phyloP scores from a whole-genome alignment of 2,797 vertebrate species.

The Thaleichthys pacificus region DNA sequence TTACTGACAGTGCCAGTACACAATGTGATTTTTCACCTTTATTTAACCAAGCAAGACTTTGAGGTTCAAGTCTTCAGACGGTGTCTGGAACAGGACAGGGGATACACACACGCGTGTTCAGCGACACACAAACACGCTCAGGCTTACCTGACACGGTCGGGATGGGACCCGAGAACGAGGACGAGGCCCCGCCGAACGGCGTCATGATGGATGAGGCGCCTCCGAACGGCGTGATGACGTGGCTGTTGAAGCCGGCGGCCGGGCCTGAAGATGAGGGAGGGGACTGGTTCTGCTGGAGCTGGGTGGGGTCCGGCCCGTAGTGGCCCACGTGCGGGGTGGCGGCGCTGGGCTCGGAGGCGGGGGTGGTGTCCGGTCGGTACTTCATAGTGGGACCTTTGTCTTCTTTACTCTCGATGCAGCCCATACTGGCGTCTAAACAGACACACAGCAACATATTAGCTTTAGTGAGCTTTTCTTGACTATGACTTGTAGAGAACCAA shows the following conservation, averaged over 20 bases:
- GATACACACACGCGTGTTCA: not conserved
- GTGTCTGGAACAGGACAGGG: not conserved
- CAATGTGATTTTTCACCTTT: too few species aligned
- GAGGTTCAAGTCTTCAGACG: too few species aligned
- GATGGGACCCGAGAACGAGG: slow-evolving; percentile 83
- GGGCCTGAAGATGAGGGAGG: slow-evolving; percentile 75
- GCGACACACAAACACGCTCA: slow-evolving; percentile 8
- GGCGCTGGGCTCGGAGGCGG: slow-evolving; percentile 73
- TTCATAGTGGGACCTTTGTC: slow-evolving; percentile 88
- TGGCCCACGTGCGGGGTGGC: slow-evolving; percentile 75
- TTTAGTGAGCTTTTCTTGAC: too few species aligned
- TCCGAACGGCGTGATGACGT: slow-evolving; percentile 88
- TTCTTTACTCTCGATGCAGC: slow-evolving; percentile 95
- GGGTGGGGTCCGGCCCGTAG: slow-evolving; percentile 86
- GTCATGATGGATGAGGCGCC: slow-evolving; percentile 85
- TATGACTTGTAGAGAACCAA: too few species aligned
- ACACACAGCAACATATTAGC: too few species aligned
- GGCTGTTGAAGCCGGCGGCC: slow-evolving; percentile 82
- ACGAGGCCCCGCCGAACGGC: slow-evolving; percentile 90
- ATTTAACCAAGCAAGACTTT: too few species aligned
- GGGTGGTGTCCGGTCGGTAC: slow-evolving; percentile 81
- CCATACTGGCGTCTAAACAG: slow-evolving; percentile 80
- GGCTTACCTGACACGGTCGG: slow-evolving; percentile 84
- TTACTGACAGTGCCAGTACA: not conserved
- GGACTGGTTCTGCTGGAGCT: slow-evolving; percentile 77